Conservation (phyloP, 2,113 vertebrate genomes). For the Atherinomorus stipes region DNA sequence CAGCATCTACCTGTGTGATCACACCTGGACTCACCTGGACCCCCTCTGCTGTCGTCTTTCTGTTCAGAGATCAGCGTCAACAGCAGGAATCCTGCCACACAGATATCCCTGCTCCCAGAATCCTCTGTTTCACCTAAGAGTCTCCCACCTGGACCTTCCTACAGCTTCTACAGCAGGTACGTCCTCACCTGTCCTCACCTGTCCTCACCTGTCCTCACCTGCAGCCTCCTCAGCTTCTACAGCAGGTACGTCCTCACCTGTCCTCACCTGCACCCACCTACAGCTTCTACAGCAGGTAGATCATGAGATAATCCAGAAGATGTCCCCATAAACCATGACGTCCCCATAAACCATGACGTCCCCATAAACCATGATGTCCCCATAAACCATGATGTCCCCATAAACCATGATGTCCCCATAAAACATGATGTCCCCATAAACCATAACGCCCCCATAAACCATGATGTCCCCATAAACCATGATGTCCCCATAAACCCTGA, state of each 20-base stretch:
- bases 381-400: too few species aligned
- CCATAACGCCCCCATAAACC: too few species aligned
- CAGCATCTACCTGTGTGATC: too few species aligned
- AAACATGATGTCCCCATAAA: too few species aligned
- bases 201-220: conserved; percentile 60
- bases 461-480: too few species aligned
- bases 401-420: too few species aligned
- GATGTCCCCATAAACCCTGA: too few species aligned
- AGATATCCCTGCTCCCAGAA: conserved; percentile 69
- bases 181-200: conserved; percentile 35
- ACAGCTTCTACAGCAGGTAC: conserved; percentile 78
- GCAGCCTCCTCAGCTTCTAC: conserved; percentile 71
- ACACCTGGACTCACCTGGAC: too few species aligned
- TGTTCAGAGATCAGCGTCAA: conserved; percentile 84
- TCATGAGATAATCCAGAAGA: too few species aligned
- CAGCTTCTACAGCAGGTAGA: conserved; percentile 75
- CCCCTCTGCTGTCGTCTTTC: not conserved
- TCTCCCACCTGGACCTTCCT: conserved; percentile 48
- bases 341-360: too few species aligned
- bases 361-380: too few species aligned
- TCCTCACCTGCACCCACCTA: conserved; percentile 48
- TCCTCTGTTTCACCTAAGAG: conserved; percentile 48
- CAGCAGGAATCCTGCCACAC: conserved; percentile 80
- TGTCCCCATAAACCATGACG: too few species aligned
- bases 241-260: conserved; percentile 73